Base-by-base conservation (phyloP, 1,140 invertebrate species). In the Calliphora vicina region DNA sequence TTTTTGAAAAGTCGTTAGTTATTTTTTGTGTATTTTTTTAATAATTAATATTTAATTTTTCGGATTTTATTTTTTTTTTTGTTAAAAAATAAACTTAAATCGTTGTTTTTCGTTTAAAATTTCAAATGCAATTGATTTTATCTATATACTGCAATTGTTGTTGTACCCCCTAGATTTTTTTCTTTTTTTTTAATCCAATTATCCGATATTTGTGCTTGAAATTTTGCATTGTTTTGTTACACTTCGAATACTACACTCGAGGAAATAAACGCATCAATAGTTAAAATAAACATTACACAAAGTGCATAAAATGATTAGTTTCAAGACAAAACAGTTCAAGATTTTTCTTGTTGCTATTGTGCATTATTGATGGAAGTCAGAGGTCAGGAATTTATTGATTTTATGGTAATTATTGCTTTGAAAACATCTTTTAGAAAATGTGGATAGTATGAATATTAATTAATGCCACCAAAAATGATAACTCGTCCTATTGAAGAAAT, bases 61-160 rank as follows among this genome's bases (percentile, higher is more conserved):
- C 12, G 5, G 42, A 10, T 61, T 20, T 76, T 76, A 74, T 74
- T 74, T 35, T 74, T 15, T 35, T 35, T 61, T n/a, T 20, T 15
- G 2, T 20, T 8, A 61, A 61, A 61, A 61, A 61, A 20, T 61
- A 61, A 61, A 20, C 10, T 8, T 12, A 35, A 15, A 35, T 74
- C 72, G 72, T 74, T 43, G 74, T 76, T 76, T 76, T 76, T 76
- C 74, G 74, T 74, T 74, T 35, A 15, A 74, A 29, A 27, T 35
- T 74, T 76, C 73, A 76, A 29, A n/a, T 35, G 73, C 73, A 76
- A 76, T 76, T 76, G 74, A 78, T 78, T 43, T 78, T 78, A 20
- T 17, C 20, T 43, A 12, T 78, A 23, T 78, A 43, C 17, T 43
- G 13, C 13, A 23, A 43, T 78, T 78, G 74, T 78, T 78, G 74